phyloP scores from a whole-genome alignment of 92 coral and sea anemone species.

The Virgularia gustaviana region DNA sequence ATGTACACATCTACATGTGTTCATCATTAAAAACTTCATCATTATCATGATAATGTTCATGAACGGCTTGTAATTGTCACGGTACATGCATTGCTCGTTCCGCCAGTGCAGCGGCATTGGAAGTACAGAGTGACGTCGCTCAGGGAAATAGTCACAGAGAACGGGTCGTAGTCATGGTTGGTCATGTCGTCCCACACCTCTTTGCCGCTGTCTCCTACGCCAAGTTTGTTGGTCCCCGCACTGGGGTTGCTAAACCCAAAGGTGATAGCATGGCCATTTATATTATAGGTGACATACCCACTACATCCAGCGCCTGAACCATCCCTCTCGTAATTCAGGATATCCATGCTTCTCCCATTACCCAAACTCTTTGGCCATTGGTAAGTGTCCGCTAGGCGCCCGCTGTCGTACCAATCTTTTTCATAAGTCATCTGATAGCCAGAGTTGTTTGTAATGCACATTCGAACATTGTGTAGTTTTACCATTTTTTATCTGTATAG shows the following conservation, averaged over 20 bases:
- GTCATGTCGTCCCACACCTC: conserved; percentile 51
- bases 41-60: too few relatives aligned
- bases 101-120: conserved; percentile 40
- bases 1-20: too few relatives aligned
- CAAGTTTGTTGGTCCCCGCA: conserved; percentile 47
- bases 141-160: neutral
- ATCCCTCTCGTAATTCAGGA: conserved; percentile 58
- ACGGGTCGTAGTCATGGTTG: conserved; percentile 37
- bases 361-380: conserved; percentile 42
- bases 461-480: conserved; percentile 38
- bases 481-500: conserved; percentile 41
- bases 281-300: conserved; percentile 54
- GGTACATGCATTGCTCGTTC: conserved; percentile 36
- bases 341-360: conserved; percentile 19
- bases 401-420: conserved; percentile 56
- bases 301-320: conserved; percentile 53
- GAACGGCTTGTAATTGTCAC: too few relatives aligned
- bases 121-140: conserved; percentile 19
- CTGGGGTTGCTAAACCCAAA: conserved; percentile 59
- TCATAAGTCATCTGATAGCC: conserved; percentile 31
- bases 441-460: conserved; percentile 37
- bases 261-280: conserved; percentile 45
- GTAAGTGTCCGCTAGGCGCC: conserved; percentile 46
- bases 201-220: conserved; percentile 53
- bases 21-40: too few relatives aligned